Percentiles rank a stretch among this genome's conserved stretches.
These are phyloP conservation scores for Agonopterix alstromeriana DNA, from an alignment of 2,888 invertebrate species.

Conservation along the genomic window DNA sequence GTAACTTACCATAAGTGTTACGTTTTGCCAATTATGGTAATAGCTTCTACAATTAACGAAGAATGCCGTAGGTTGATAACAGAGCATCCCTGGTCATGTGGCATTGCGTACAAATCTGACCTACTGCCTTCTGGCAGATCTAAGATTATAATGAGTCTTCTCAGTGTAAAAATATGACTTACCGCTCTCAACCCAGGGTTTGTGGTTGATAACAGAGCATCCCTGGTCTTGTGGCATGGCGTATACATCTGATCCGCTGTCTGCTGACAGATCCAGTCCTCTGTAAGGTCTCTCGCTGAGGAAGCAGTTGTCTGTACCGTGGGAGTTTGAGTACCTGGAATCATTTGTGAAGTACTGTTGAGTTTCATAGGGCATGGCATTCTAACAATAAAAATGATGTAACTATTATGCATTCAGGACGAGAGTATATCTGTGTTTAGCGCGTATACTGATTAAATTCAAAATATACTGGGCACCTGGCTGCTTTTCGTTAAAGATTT, in stretches of 20 bases:
- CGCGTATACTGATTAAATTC: too few species aligned
- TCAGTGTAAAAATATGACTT: slow-evolving; percentile 15
- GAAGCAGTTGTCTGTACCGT: slow-evolving; percentile 84
- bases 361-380: too few species aligned
- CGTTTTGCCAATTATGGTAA: too few species aligned
- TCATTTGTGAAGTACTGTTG: not conserved
- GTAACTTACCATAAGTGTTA: too few species aligned
- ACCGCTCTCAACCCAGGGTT: slow-evolving; percentile 72
- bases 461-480: too few species aligned
- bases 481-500: too few species aligned
- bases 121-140: slow-evolving; percentile 86
- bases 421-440: too few species aligned
- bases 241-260: slow-evolving; percentile 88
- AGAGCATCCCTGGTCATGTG: slow-evolving; percentile 61
- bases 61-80: slow-evolving; percentile 48
- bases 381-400: too few species aligned
- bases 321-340: slow-evolving; percentile 72
- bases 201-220: slow-evolving; percentile 52
- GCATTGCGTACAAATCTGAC: slow-evolving; percentile 88
- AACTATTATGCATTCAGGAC: too few species aligned
- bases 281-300: slow-evolving; percentile 83
- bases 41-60: too few species aligned
- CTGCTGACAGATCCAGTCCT: slow-evolving; percentile 83
- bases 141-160: too few species aligned
- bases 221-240: slow-evolving; percentile 78